phyloP scores from a whole-genome alignment of 2,113 vertebrate genomes.

The Chaetorhynchus papuensis region DNA sequence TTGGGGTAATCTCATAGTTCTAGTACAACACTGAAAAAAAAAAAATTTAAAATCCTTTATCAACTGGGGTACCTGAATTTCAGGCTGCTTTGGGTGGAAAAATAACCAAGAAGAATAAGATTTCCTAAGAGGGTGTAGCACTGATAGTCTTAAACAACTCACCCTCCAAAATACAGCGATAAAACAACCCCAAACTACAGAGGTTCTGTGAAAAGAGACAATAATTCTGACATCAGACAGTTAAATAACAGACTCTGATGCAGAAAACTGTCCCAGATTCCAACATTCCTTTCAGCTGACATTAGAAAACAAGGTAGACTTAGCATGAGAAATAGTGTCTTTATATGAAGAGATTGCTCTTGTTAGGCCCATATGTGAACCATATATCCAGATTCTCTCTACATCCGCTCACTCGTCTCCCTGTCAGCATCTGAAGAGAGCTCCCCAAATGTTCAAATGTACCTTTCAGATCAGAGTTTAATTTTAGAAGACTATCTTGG shows the following conservation, averaged over 20 bases:
- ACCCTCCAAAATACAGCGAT: background rate
- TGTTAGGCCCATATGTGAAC: constrained; percentile 59
- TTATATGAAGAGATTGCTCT: constrained; percentile 57
- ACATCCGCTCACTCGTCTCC: constrained; percentile 46
- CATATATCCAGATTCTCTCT: constrained; percentile 55
- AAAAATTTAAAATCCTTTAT: background rate
- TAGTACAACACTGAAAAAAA: background rate
- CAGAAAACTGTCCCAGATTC: background rate
- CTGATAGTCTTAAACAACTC: background rate
- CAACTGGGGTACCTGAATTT: background rate
- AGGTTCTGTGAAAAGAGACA: background rate
- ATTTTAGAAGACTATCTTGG: constrained; percentile 42
- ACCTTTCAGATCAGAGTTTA: constrained; percentile 51
- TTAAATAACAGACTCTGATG: constrained; percentile 9
- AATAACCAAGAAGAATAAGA: background rate
- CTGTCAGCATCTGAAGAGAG: constrained; percentile 56
- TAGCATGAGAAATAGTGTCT: constrained; percentile 31
- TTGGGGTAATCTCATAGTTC: background rate
- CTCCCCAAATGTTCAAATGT: constrained; percentile 55
- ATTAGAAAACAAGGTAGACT: constrained; percentile 35
- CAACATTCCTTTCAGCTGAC: constrained; percentile 7
- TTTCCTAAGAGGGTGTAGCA: background rate
- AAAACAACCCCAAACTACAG: background rate
- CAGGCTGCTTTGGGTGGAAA: background rate
- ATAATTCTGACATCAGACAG: background rate